Base-by-base conservation (phyloP, 2,797 vertebrate species). In the Garrulus glandarius region DNA sequence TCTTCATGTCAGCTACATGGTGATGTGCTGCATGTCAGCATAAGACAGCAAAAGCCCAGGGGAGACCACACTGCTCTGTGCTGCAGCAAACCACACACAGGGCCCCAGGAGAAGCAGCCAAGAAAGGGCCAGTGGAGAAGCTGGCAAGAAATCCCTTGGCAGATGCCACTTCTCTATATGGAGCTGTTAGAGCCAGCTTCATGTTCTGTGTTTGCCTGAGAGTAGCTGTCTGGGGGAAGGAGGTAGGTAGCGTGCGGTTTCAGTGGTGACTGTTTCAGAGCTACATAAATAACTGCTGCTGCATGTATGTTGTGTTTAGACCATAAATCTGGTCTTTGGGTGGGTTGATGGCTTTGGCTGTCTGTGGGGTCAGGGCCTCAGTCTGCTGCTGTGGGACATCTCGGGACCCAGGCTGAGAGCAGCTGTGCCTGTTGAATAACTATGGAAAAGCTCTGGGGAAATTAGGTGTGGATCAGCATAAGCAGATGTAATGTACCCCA, bases 21-120 rank as follows among this genome's bases (percentile, higher is more conserved):
- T 0, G 0, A 10, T 19, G 32, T 69, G 29, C 50, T 67, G 5
- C 0, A 0, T 44, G n/a, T 70, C 43, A 30, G 37, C 39, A 4
- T 15, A 23, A 32, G 46, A 37, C 20, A 16, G 30, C 13, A 29
- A 9, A 49, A 84, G n/a, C 43, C n/a, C 7, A 41, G 27, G 53
- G 22, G 49, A 55, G 37, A 34, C 30, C 21, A 27, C 0, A 0
- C 11, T 74, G 36, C 52, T 36, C 12, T n/a, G 12, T 43, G 44
- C 61, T 70, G 74, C 52, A 30, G 36, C 23, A 53, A 37, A n/a
- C 6, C 18, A 15, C 20, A 39, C 56, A 11, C 30, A 13, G 23
- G 22, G 52, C 41, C 29, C 32, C 16, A 27, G 46, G 19, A 82
- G 32, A 63, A 37, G 32, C 36, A 77, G 23, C 14, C 61, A 37